Conservation (phyloP, 2,113 vertebrate genomes). For the Oreotrochilus melanogaster region DNA sequence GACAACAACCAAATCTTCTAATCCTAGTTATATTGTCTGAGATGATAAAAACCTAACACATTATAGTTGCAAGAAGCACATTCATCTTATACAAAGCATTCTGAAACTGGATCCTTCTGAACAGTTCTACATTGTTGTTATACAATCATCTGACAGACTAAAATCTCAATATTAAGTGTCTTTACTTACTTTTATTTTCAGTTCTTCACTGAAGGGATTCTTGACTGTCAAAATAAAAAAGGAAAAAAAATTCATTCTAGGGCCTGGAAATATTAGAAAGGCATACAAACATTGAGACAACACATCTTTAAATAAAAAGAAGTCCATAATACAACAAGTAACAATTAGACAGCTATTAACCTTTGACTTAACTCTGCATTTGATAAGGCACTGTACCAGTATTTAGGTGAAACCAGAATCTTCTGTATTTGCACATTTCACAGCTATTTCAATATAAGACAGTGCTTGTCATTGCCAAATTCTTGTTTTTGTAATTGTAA, state of each 20-base stretch:
- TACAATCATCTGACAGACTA: neutral
- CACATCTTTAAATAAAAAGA: neutral
- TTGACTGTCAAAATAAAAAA: constrained; percentile 73
- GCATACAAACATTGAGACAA: neutral
- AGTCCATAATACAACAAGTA: neutral
- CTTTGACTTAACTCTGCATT: neutral
- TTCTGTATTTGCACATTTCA: neutral
- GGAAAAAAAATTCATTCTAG: constrained; percentile 1
- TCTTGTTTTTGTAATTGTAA: too few species aligned
- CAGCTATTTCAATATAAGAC: neutral
- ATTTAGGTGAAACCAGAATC: neutral
- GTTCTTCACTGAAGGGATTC: constrained; percentile 71
- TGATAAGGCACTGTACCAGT: neutral
- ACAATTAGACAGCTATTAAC: neutral
- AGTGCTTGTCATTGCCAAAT: neutral
- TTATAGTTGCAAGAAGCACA: neutral
- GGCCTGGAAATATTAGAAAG: neutral
- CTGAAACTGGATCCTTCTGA: neutral
- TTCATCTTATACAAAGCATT: neutral
- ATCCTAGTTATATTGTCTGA: neutral
- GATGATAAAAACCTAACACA: neutral
- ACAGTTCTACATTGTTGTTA: neutral
- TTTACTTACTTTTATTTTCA: constrained; percentile 79
- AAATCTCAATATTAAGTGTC: neutral
- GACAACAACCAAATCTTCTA: neutral